Conservation (phyloP, 2,888 invertebrate genomes). For the Lypha dubia region DNA sequence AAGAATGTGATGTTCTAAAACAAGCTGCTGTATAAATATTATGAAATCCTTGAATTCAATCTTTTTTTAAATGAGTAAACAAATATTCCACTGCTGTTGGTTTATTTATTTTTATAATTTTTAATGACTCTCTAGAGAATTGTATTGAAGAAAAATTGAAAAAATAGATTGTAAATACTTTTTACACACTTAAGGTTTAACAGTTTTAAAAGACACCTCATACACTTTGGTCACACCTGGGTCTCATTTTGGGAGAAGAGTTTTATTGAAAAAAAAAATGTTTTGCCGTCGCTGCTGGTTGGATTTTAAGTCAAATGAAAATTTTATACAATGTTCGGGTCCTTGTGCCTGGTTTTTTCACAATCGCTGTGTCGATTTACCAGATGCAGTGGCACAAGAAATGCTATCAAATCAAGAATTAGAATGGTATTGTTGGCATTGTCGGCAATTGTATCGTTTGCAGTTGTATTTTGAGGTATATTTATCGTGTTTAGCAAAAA, state of each 20-base stretch:
- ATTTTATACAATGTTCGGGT: slow-evolving; percentile 79
- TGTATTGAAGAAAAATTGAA: slow-evolving; percentile 36
- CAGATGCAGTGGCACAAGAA: slow-evolving; percentile 76
- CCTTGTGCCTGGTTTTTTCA: slow-evolving; percentile 80
- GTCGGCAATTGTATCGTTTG: slow-evolving; percentile 81
- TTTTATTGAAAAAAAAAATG: slow-evolving; percentile 74
- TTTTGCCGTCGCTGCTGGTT: slow-evolving; percentile 83
- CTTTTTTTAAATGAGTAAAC: slow-evolving; percentile 45
- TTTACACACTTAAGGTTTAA: slow-evolving; percentile 43
- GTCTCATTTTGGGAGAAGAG: neutral
- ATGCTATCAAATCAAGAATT: slow-evolving; percentile 74
- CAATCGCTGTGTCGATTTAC: slow-evolving; percentile 79
- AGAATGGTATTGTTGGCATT: slow-evolving; percentile 82
- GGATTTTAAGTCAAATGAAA: slow-evolving; percentile 79
- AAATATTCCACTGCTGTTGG: slow-evolving; percentile 47
- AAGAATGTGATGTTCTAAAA: slow-evolving; percentile 24
- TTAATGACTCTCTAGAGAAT: slow-evolving; percentile 74
- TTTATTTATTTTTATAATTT: slow-evolving; percentile 64
- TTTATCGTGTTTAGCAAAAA: neutral
- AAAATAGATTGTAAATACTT: slow-evolving; percentile 60
- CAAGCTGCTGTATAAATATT: slow-evolving; percentile 61
- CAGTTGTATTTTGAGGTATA: slow-evolving; percentile 82
- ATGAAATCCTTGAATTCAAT: slow-evolving; percentile 72
- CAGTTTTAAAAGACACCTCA: slow-evolving; percentile 66
- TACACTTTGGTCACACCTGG: slow-evolving; percentile 58